Evolutionary conservation across 2,113 vertebrate species (phyloP), one percentile per base, ranked within the genome.

Genomic region (Coturnix japonica): DNA sequence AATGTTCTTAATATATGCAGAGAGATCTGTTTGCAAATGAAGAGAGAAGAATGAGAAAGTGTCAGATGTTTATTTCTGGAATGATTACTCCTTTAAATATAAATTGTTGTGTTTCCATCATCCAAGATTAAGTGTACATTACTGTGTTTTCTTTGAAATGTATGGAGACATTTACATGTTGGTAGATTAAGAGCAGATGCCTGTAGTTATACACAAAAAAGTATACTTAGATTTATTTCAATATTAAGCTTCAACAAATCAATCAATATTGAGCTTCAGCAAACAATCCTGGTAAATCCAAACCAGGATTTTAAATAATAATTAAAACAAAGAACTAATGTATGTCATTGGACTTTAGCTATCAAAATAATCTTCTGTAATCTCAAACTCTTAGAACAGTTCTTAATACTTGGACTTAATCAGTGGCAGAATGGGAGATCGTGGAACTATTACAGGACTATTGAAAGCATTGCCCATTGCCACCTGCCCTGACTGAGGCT

Each of bases 11-110:
- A 74, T 77, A 53, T 80, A 46, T 37, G 47, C 72, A 86, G 57
- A 95, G 72, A 81, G 61, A 73, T 28, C 31, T 86, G 53, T 87
- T 95, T 80, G 91, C 16, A 61, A 53, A 41, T 78, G 44, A 94
- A 70, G 71, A 88, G 61, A 86, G 60, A 49, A 59, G 66, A 90
- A 92, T 2, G 2, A 39, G 39, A 84, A 85, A 54, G 70, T 19
- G 15, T 46, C 59, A 60, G 17, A 35, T n/a, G 9, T 74, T 76
- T 66, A 74, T 80, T 91, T 75, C 75, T 33, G 35, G 85, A 81
- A 64, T 46, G 72, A 73, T 47, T 49, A n/a, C 16, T 14, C 31
- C 61, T 66, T 18, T 0, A 72, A 59, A 73, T 35, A 49, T 33
- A 63, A 69, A 44, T 21, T 60, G 22, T 13, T 63, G 7, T 35